Conservation (phyloP, 2,888 invertebrate species). For the Mesochorus sp. region DNA sequence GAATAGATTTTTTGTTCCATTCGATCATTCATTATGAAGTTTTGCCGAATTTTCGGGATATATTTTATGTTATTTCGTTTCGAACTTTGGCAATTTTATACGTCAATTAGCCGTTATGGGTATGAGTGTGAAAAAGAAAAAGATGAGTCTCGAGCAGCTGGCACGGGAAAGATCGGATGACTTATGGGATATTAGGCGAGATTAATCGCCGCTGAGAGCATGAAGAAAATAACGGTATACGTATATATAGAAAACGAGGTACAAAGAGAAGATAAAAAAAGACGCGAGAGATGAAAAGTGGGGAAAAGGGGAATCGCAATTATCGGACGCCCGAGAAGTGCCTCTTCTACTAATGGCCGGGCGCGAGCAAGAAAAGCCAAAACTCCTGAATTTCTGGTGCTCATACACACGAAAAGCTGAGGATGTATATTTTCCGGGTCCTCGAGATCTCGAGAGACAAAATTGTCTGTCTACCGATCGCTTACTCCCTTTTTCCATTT, state of each 20-base stretch:
- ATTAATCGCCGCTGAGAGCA: constrained; percentile 57
- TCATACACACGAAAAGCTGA: constrained; percentile 20
- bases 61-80: neutral
- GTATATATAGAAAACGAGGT: neutral
- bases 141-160: constrained; percentile 17
- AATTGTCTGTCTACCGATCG: constrained; percentile 6
- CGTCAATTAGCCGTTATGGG: constrained; percentile 26
- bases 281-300: constrained; percentile 54
- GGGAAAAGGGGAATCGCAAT: constrained; percentile 68
- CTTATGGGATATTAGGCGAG: constrained; percentile 40
- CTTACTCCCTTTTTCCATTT: constrained; percentile 31
- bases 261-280: constrained; percentile 7
- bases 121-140: neutral
- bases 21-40: too few relatives aligned
- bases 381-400: constrained; percentile 27
- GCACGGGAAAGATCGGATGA: neutral
- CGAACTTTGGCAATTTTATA: constrained; percentile 17
- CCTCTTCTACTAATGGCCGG: constrained; percentile 70
- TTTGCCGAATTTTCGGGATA: constrained; percentile 4
- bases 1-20: too few relatives aligned
- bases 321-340: constrained; percentile 68
- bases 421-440: constrained; percentile 43
- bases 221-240: constrained; percentile 30
- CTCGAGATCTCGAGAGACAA: constrained; percentile 56
- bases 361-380: constrained; percentile 45